Evolutionary conservation across 2,113 vertebrate species (phyloP), one percentile per base, ranked within the genome.

Genomic region (Mustela lutreola): DNA sequence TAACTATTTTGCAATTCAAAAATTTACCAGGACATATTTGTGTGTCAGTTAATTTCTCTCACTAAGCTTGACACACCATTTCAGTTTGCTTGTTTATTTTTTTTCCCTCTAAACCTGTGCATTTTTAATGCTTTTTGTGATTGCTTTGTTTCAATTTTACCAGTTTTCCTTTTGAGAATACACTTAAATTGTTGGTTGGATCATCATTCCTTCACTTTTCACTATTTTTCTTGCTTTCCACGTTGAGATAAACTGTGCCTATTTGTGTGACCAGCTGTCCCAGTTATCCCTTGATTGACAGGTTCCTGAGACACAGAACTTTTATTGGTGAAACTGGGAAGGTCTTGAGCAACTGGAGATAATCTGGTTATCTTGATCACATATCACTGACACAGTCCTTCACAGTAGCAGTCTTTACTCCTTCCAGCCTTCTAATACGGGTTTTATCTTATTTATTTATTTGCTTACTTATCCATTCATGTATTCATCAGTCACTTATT

Each of bases 1-100:
- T 82, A 14, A 91, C 7, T 89, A 89, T 89, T 83, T 95, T 90
- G 14, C 58, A 45, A 36, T 62, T 93, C 50, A 95, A 50, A 95
- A 78, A 63, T 28, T 92, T 94, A n/a, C 63, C 48, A 48, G 39
- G 10, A 60, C n/a, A 60, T 67, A 4, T 62, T 42, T 89, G n/a
- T 14, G 2, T 70, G 50, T 73, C 11, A 31, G 2, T 71, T 81
- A 42, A 33, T 92, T 12, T 79, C 10, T 79, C 86, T 94, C 48
- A 75, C 48, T 39, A 85, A 67, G 76, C 33, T n/a, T 89, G n/a
- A 28, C 36, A 15, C 11, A 71, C 21, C 89, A 21, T 88, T 78
- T 75, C 79, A 84, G 12, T 60, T 70, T 50, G 2, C 33, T 89
- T 78, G 22, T 14, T 95, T 92, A 7, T 62, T 58, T 31, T 42